Evolutionary conservation across 2,888 invertebrate genomes (phyloP), one percentile per base, ranked within the genome.

Genomic region (Capitulum mitella): DNA sequence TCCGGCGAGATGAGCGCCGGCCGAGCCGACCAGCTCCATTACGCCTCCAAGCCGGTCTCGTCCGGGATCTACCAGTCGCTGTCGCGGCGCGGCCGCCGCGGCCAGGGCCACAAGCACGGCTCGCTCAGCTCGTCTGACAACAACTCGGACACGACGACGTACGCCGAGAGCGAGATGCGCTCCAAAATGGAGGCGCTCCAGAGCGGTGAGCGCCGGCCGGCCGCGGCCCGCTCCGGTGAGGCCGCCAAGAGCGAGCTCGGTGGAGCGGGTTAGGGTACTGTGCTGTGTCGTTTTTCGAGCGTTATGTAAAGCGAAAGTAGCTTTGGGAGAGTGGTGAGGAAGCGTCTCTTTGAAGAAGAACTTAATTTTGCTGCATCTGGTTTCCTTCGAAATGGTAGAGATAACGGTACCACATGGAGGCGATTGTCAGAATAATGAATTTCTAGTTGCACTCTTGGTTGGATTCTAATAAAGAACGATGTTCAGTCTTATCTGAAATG

Each of bases 41-140:
- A 75, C 29, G 75, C 75, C 3, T 75, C 75, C n/a, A 40, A 75
- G 43, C 46, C 75, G 29, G 75, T 75, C 37, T 46, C 75, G 26
- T 75, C 75, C 29, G 75, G 29, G 3, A 46, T 46, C n/a, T 75
- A 75, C 29, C 75, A 75, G 46, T 75, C 75, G 75, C 46, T 75
- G 79, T 22, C 75, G 74, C 32, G 77, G 80, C 78, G 79, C 78
- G 54, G 81, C 78, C 54, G 78, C 78, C 48, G 77, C 79, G 19
- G 79, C 76, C 54, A 37, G 29, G 37, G 77, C 16, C 79, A 78
- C 32, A 46, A 80, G 61, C 82, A 81, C n/a, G 82, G 83, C 75
- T 83, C 83, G 40, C 81, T 83, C 10, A 83, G 83, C 34, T 83
- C 82, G 61, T 83, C 83, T 10, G 84, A 84, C 78, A 84, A 84